Evolutionary conservation across 2,888 invertebrate genomes (phyloP), one percentile per base, ranked within the genome.

Genomic region (Norana najaformis): DNA sequence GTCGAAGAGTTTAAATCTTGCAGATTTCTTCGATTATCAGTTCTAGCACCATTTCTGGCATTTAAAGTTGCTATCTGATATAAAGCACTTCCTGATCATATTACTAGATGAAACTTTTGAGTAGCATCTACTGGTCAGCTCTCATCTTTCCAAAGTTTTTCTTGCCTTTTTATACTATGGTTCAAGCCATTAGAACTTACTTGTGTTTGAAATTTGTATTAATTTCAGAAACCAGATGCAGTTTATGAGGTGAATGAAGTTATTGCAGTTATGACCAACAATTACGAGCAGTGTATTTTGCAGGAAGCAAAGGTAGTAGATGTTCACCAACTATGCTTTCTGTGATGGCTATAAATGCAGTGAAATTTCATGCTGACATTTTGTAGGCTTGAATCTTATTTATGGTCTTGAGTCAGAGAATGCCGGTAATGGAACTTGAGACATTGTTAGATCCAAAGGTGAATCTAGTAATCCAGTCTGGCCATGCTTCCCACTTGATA

Each of bases 181-280:
- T 53, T 30, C 23, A 23, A 18, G n/a, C n/a, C 69, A 8, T 69
- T n/a, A n/a, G n/a, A n/a, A 69, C 16, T 69, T 69, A 69, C 30
- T 30, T 69, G 69, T 69, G n/a, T 69, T 69, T 69, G 69, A 69
- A 35, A 37, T 69, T 83, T 89, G 35, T 20, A 6, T 34, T 89
- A 35, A 35, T 83, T 38, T 38, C 93, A 94, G 92, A 94, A 94
- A 92, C 93, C 93, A 88, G 93, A 92, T 93, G 94, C 94, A 90
- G 92, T 94, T 88, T 94, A 94, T 93, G 94, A 94, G 92, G 93
- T 94, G 88, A 93, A 93, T 23, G 94, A 94, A 90, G 94, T 94
- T 88, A 92, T 94, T 38, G 94, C 94, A 47, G 94, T 94, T n/a
- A 94, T 94, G 94, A 94, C 94, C 88, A 94, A 94, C 91, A 94